Evolutionary conservation across 1,140 invertebrate genomes (phyloP).

Genomic region (Lethrus apterus): DNA sequence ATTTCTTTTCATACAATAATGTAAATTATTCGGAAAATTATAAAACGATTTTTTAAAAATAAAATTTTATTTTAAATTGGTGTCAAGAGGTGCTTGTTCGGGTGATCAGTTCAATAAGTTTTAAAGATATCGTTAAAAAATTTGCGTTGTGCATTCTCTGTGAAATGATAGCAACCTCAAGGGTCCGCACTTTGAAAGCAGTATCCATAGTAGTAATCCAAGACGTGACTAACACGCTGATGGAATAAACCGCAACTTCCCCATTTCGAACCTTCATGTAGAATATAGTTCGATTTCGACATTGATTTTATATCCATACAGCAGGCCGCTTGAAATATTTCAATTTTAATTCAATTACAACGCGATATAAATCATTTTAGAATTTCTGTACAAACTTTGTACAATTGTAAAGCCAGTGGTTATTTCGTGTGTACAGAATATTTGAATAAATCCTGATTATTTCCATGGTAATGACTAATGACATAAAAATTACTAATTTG

Average conservation of each 20-base stretch:
- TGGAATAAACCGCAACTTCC: no score
- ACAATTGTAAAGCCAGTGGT: no score
- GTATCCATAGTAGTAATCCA: not conserved
- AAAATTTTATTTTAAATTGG: no score
- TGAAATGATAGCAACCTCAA: constrained; percentile 1
- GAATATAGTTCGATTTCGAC: not conserved
- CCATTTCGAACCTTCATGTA: not conserved
- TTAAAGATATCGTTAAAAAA: not conserved
- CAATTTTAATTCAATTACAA: not conserved
- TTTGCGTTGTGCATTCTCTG: not conserved
- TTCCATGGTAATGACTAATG: no score
- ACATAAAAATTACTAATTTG: no score
- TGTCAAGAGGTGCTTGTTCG: no score
- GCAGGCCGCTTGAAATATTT: not conserved
- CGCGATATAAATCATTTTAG: not conserved
- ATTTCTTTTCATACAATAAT: no score
- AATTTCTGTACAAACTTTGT: no score
- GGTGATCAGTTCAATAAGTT: not conserved
- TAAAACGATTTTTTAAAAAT: no score
- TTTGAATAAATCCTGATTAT: no score
- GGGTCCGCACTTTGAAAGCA: not conserved
- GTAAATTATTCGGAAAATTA: no score
- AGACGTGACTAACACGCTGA: not conserved
- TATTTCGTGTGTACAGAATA: no score
- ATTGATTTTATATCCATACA: constrained; percentile 1